These are phyloP conservation scores for Wiebesia pumilae DNA, from an alignment of 1,140 invertebrate genomes.

Conservation along the genomic window DNA sequence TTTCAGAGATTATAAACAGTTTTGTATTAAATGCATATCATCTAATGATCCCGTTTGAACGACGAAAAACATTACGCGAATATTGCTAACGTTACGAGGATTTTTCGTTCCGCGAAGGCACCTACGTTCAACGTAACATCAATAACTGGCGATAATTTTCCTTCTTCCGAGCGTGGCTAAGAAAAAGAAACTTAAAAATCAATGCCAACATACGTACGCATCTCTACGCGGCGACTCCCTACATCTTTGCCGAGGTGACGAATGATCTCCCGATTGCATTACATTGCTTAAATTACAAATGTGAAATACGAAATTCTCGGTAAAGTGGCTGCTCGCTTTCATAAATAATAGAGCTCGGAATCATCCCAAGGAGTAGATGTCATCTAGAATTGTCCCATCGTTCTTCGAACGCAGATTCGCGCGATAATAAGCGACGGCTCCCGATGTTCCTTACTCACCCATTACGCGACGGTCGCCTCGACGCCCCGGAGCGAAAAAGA, in stretches of 20 bases:
- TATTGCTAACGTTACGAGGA: too few species aligned
- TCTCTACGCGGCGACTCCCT: background rate
- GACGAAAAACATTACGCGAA: too few species aligned
- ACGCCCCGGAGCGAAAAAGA: background rate
- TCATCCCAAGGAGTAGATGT: background rate
- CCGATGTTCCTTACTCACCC: background rate
- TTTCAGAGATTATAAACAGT: too few species aligned
- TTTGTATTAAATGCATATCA: too few species aligned
- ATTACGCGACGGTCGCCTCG: background rate
- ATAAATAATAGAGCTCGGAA: background rate
- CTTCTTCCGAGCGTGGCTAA: too few species aligned
- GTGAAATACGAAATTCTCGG: background rate
- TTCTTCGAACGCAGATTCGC: background rate
- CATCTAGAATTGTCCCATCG: background rate
- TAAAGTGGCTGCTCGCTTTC: background rate
- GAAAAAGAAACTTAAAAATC: too few species aligned
- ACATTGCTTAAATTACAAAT: background rate
- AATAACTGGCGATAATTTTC: too few species aligned
- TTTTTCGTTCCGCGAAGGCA: too few species aligned
- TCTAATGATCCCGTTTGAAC: too few species aligned
- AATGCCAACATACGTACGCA: too few species aligned
- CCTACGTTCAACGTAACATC: too few species aligned
- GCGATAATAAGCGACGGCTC: background rate
- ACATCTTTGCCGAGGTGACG: background rate
- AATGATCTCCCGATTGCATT: background rate